A percentile compares a stretch with the other conserved stretches of the same genome.
Conservation (phyloP, 1,140 invertebrate species). For the Drosophila sp. region DNA sequence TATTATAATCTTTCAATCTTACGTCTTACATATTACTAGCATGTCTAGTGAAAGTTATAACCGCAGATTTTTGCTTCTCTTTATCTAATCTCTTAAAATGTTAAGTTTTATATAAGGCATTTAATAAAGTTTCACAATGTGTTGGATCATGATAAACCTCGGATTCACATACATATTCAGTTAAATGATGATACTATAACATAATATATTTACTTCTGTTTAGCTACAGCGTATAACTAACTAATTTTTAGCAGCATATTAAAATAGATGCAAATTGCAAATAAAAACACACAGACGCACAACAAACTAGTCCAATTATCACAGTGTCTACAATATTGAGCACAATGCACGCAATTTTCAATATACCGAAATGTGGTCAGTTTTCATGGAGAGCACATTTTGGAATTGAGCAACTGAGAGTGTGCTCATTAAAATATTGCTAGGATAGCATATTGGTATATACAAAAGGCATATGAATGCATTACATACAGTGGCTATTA, state of each 20-base stretch:
- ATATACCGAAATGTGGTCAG: constrained; percentile 13
- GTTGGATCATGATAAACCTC: not conserved
- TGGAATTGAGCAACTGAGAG: not conserved
- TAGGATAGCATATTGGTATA: not conserved
- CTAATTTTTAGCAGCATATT: constrained; percentile 30
- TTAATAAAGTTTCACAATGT: not conserved
- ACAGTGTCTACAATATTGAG: constrained; percentile 11
- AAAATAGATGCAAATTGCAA: constrained; percentile 50
- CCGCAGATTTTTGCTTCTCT: not conserved
- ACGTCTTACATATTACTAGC: not conserved
- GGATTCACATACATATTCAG: not conserved
- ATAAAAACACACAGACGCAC: constrained; percentile 13
- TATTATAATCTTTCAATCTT: constrained; percentile 1
- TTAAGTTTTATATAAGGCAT: not conserved
- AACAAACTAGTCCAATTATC: constrained; percentile 15
- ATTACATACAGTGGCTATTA: too few relatives aligned
- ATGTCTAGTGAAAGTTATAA: constrained; percentile 8
- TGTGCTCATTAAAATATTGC: not conserved
- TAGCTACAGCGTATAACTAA: constrained; percentile 12
- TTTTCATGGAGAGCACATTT: constrained; percentile 1
- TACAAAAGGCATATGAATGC: too few relatives aligned
- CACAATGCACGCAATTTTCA: constrained; percentile 12
- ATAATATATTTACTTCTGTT: not conserved
- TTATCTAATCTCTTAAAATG: constrained; percentile 1
- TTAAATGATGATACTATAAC: not conserved